Base-by-base conservation (phyloP, 1,140 invertebrate species). In the Aphelenchoides fujianensis region DNA sequence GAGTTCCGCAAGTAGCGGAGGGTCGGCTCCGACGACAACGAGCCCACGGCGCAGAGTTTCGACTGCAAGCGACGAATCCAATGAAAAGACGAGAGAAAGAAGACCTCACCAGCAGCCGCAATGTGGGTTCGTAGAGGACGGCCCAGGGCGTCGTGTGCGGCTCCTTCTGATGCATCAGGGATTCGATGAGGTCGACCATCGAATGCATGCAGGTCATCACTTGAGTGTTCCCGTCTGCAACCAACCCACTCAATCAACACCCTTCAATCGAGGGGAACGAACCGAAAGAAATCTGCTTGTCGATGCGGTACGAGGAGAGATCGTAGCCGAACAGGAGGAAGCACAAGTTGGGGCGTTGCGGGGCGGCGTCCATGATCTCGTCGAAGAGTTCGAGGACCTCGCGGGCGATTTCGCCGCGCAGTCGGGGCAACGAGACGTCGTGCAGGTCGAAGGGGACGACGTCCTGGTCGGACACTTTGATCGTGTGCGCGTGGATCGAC, bases 401-500 rank as follows among this genome's bases (percentile, higher is more conserved):
- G 2, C 63, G 0, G 2, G 63, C 63, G 16, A 66, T 66, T 66
- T 66, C 63, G n/a, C 63, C 63, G n/a, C 63, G 16, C 34, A 66
- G 7, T 66, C 63, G 16, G 1, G 63, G n/a, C 27, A n/a, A 19
- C 16, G 16, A 41, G 34, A 66, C 63, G 36, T 35, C 34, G 9
- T 66, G 16, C 63, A 66, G 53, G 53, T 66, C 63, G 31, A 66
- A 66, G 12, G 63, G 63, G 53, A 66, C 32, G 36, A 66, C n/a
- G 63, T 66, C 63, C 30, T 66, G 31, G 12, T 66, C 63, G 31
- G 31, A 34, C 27, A 66, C 32, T 2, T 36, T 31, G 1, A 66
- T 66, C 53, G 37, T 16, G n/a, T 35, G 31, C 2, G 16, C 12
- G 1, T 34, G 31, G n/a, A 66, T 35, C 16, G 63, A 66, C 32